These are phyloP conservation scores for Hystrix cristata DNA, from an alignment of 2,113 vertebrate genomes.

Conservation along the genomic window DNA sequence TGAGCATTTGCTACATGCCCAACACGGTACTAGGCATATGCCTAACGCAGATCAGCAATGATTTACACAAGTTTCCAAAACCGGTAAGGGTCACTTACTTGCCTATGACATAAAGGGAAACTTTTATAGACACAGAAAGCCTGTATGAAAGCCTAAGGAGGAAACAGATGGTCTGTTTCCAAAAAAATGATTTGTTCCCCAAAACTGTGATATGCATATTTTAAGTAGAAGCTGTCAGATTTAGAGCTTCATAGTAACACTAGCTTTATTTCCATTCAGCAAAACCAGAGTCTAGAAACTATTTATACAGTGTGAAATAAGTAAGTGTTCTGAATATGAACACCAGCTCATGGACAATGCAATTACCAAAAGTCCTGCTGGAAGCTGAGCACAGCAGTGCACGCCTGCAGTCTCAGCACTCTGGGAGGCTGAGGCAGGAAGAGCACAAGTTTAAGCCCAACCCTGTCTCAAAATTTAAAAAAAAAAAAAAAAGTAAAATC, in stretches of 20 bases:
- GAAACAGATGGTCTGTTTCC: neutral
- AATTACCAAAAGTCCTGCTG: neutral
- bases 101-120: neutral
- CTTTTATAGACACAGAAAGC: neutral
- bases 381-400: neutral
- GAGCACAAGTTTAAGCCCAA: neutral
- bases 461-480: neutral
- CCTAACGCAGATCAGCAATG: neutral
- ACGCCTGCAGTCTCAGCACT: neutral
- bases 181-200: neutral
- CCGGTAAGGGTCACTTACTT: neutral
- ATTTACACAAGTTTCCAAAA: neutral
- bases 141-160: neutral
- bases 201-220: neutral
- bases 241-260: neutral
- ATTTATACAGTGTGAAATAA: neutral
- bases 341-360: neutral
- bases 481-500: neutral
- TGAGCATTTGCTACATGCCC: neutral
- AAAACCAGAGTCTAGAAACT: neutral
- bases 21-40: rapidly evolving
- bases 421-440: neutral
- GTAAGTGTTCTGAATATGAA: neutral
- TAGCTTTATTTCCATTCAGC: neutral
- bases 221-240: neutral